Base-by-base conservation (phyloP, 2,888 invertebrate species). In the Drosophila nr. medialis region DNA sequence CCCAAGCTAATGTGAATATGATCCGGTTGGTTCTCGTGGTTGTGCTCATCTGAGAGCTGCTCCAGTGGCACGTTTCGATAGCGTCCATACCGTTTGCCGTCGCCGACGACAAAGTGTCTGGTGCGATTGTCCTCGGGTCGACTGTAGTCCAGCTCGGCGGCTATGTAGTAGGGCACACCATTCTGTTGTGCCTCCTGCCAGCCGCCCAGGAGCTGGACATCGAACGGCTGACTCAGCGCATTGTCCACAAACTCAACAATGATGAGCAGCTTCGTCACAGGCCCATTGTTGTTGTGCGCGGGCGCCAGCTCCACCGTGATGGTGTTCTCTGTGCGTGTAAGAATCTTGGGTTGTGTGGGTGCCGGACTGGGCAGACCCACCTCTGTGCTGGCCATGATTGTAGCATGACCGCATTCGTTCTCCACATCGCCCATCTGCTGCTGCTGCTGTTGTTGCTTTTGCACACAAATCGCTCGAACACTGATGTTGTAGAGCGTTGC, bases 161-260 rank as follows among this genome's bases (percentile, higher is more conserved):
- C 94, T 36, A 98, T 95, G 90, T 98, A 98, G 91, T 97, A 98
- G 4, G 95, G 95, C 6, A 95, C 92, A 0, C 95, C 96, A 72
- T 96, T 95, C 49, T 94, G 94, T 60, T 93, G 93, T 0, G 98
- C 96, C 83, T 95, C 94, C 65, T 95, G 93, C 92, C 95, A 96
- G 87, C 95, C 94, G n/a, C 94, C 94, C 21, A 96, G 94, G 60
- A 94, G 94, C 40, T 95, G 94, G 64, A 93, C 93, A 75, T 95
- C 95, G 88, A 95, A 96, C 27, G 94, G 95, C 92, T 95, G 95
- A 77, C 94, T 94, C 63, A 95, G 94, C 61, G 95, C 94, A 79
- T 96, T 95, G 34, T 96, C 95, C 0, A 97, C 95, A 45, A 86
- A 86, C 48, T 95, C 93, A 0, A 96, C 95, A 48, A 97, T 95